Conservation (phyloP, 2,888 invertebrate species). For the Rhabditoides inermis region DNA sequence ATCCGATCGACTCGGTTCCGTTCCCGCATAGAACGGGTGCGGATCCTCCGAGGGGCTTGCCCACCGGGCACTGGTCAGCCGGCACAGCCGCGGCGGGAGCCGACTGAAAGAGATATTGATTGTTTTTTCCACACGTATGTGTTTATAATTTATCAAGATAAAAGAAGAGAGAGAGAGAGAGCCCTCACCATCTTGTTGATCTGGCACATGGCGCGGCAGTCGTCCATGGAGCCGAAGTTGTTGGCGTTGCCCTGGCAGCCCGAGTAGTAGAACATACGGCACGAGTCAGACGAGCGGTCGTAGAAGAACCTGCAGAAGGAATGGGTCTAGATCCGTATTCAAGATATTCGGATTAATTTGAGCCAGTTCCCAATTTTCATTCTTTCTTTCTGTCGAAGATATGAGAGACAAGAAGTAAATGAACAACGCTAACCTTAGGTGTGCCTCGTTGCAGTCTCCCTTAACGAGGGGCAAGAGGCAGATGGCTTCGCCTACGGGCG, state of each 20-base stretch:
- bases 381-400: too few species aligned
- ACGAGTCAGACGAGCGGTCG: slow-evolving; percentile 41
- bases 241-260: slow-evolving; percentile 50
- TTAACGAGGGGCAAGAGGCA: slow-evolving; percentile 36
- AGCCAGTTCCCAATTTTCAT: too few species aligned
- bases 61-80: slow-evolving; percentile 45
- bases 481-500: slow-evolving; percentile 25
- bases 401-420: not conserved
- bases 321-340: too few species aligned
- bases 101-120: too few species aligned
- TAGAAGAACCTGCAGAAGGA: slow-evolving; percentile 42
- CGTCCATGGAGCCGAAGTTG: slow-evolving; percentile 44
- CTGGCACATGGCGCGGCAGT: slow-evolving; percentile 46
- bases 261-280: slow-evolving; percentile 50
- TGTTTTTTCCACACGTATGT: too few species aligned
- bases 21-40: slow-evolving; percentile 48
- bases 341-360: too few species aligned
- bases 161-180: too few species aligned
- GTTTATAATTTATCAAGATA: too few species aligned
- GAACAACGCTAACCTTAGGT: slow-evolving; percentile 21
- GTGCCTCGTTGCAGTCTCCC: slow-evolving; percentile 42
- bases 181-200: too few species aligned
- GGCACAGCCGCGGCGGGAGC: slow-evolving; percentile 43
- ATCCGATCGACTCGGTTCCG: slow-evolving; percentile 41
- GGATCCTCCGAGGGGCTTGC: slow-evolving; percentile 39